Evolutionary conservation across 2,888 invertebrate genomes (phyloP).

Genomic region (Tridacna crocea): DNA sequence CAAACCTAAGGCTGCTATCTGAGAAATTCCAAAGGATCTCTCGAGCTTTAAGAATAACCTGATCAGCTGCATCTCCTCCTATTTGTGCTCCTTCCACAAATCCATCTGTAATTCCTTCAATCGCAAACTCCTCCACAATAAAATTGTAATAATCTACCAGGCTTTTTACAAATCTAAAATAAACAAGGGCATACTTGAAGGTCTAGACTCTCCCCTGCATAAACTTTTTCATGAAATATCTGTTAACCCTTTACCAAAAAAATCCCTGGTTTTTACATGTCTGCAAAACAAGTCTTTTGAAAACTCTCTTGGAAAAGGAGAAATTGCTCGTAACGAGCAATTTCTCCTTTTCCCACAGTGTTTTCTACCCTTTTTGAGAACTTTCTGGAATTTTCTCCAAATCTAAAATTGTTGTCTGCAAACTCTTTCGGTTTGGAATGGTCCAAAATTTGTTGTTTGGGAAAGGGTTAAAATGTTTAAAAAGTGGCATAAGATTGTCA

Average conservation of each 20-base stretch:
- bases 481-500: no score
- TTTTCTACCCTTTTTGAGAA: not conserved
- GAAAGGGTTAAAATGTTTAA: no score
- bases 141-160: slow-evolving; percentile 48
- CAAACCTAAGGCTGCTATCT: slow-evolving; percentile 63
- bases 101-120: slow-evolving; percentile 43
- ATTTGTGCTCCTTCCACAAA: slow-evolving; percentile 40
- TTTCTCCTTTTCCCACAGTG: not conserved
- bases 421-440: no score
- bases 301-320: not conserved
- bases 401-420: no score
- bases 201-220: not conserved
- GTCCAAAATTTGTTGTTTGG: no score
- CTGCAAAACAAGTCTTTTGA: not conserved
- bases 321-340: not conserved
- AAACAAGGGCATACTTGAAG: not conserved
- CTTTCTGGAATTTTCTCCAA: not conserved
- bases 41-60: slow-evolving; percentile 46
- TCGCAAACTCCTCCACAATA: slow-evolving; percentile 41
- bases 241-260: not conserved
- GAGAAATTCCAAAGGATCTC: slow-evolving; percentile 69
- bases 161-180: slow-evolving; percentile 40
- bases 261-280: no score
- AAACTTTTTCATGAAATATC: not conserved
- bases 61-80: slow-evolving; percentile 26